These are phyloP conservation scores for Drosophila picticornis DNA, from an alignment of 2,888 invertebrate species.

Conservation along the genomic window DNA sequence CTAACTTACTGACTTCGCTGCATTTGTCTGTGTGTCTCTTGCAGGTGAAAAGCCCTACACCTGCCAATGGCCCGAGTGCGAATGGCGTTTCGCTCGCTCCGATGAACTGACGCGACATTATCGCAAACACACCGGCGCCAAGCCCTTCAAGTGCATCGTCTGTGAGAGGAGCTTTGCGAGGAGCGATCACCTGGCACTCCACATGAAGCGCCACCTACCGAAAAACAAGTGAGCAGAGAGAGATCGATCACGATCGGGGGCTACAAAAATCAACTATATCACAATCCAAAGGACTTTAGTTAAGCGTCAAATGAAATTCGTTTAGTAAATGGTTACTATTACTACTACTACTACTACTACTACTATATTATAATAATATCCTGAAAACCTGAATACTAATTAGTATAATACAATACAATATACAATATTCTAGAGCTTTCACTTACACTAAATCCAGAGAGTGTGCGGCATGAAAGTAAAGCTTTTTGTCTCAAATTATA, in stretches of 20 bases:
- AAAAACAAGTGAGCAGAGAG: constrained; percentile 86
- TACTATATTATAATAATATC: constrained; percentile 15
- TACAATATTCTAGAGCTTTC: constrained; percentile 9
- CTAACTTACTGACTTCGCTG: background rate
- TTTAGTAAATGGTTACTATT: constrained; percentile 68
- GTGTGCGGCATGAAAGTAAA: background rate
- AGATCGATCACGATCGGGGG: constrained; percentile 23
- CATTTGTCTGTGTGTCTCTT: constrained; percentile 57
- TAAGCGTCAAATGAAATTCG: constrained; percentile 53
- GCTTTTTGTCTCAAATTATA: constrained; percentile 2
- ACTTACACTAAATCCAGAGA: constrained; percentile 4
- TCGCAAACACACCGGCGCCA: constrained; percentile 98
- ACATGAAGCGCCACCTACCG: constrained; percentile 98
- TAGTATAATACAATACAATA: constrained; percentile 27
- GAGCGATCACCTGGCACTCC: constrained; percentile 97
- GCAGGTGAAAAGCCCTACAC: constrained; percentile 98
- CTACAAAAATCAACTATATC: constrained; percentile 69
- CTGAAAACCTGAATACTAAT: constrained; percentile 52
- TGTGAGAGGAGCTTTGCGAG: constrained; percentile 98
- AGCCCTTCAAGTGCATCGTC: constrained; percentile 98
- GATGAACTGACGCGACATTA: constrained; percentile 98
- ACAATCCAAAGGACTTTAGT: constrained; percentile 84
- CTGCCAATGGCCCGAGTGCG: constrained; percentile 99
- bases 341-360: constrained; percentile 11
- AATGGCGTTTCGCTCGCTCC: constrained; percentile 98